phyloP scores from a whole-genome alignment of 2,797 vertebrate species.

The Mico argentatus region DNA sequence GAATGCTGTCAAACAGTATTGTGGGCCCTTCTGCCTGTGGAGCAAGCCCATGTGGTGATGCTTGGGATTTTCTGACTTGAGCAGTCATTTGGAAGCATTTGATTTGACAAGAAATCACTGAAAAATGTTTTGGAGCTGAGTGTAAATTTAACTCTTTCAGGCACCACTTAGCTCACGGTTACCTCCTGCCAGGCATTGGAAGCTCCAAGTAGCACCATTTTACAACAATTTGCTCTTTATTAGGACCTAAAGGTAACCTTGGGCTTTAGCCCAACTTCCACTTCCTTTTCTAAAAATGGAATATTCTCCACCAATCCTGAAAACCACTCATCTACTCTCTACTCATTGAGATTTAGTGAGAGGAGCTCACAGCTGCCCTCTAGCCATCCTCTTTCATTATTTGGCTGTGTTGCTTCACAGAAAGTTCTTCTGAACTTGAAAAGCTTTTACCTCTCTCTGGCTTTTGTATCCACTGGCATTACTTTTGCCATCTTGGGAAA shows the following conservation, averaged over 20 bases:
- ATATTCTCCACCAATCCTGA: neutral
- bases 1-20: constrained; percentile 70
- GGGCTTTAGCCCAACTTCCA: neutral
- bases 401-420: neutral
- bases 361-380: neutral
- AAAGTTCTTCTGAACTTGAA: neutral
- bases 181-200: neutral
- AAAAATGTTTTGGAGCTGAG: neutral
- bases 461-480: neutral
- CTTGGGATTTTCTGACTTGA: constrained; percentile 64
- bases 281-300: neutral
- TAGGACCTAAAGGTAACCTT: neutral
- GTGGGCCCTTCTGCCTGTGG: neutral
- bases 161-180: neutral
- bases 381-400: neutral
- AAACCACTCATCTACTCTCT: neutral
- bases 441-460: neutral
- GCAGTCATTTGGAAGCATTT: constrained; percentile 66
- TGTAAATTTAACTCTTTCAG: neutral
- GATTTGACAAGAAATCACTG: constrained; percentile 67
- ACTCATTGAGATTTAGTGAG: no score
- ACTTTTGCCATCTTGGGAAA: neutral
- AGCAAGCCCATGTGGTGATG: constrained; percentile 50
- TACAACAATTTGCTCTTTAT: neutral
- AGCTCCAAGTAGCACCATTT: neutral